Base-by-base conservation (phyloP, 2,113 vertebrate genomes). In the Campylorhamphus procurvoides region DNA sequence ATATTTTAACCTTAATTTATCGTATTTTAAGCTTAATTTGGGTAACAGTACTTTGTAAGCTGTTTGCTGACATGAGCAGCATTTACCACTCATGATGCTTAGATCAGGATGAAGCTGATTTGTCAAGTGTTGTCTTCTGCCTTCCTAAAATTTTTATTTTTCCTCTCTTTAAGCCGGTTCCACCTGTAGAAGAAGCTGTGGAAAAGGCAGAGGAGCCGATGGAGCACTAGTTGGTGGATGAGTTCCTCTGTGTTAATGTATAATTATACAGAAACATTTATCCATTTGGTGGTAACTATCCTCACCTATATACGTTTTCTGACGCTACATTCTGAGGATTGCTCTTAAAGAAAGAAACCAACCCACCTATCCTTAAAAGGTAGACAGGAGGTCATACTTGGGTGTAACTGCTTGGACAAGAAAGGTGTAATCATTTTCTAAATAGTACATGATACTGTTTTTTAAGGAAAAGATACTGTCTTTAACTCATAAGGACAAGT, bases 201-300 rank as follows among this genome's bases (percentile, higher is more conserved):
- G 98, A 98, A 58, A 98, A 97, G 28, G 95, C 98, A 27, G 99
- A 98, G 33, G 99, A 99, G 92, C 99, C 99, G 2, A 99, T 99
- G 99, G 99, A 99, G 93, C 99, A 99, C 97, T 99, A 98, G 98
- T 33, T 92, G 92, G 62, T 95, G 74, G 79, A 95, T 66, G 44
- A 82, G 44, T 89, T 85, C 90, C 52, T 93, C 77, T 94, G 37
- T 89, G 52, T 92, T 94, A 76, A 82, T 29, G 17, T 82, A n/a
- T 75, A 79, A 87, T 77, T 95, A 85, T 88, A 47, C 76, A 84
- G 94, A 90, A 96, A 66, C 55, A 6, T 93, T 83, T 64, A 71
- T 93, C 93, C 76, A 49, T 93, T 93, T 92, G 87, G 90, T 86
- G 93, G 12, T 97, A 95, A 93, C 93, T 93, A 89, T 95, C 95